Evolutionary conservation across 1,140 invertebrate species (phyloP).

Genomic region (Cataglyphis hispanica): DNA sequence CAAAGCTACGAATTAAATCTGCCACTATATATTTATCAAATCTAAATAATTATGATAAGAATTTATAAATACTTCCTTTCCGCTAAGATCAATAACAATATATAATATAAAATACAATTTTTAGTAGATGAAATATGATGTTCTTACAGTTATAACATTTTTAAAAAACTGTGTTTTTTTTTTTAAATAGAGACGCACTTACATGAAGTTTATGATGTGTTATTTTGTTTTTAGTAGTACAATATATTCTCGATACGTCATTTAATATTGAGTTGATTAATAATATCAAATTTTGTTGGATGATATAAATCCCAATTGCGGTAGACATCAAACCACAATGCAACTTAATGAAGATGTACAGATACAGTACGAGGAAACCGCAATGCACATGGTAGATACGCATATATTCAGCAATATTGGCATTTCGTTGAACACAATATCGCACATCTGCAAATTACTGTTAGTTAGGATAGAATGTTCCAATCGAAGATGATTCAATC

Average conservation of each 20-base stretch:
- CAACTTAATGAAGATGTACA: slow-evolving; percentile 74
- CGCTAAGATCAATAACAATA: neutral
- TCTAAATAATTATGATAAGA: neutral
- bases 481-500: slow-evolving; percentile 60
- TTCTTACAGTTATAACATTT: slow-evolving; percentile 26
- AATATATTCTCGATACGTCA: neutral
- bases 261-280: slow-evolving; percentile 51
- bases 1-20: neutral
- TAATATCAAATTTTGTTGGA: slow-evolving; percentile 62
- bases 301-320: slow-evolving; percentile 65
- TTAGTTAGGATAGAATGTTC: slow-evolving; percentile 56
- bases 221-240: neutral
- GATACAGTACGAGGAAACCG: slow-evolving; percentile 69
- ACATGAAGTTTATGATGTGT: neutral
- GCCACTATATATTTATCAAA: neutral
- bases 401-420: slow-evolving; percentile 65
- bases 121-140: neutral
- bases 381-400: slow-evolving; percentile 61
- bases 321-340: slow-evolving; percentile 60
- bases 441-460: slow-evolving; percentile 37
- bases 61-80: neutral
- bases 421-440: slow-evolving; percentile 65
- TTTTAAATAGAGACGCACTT: neutral
- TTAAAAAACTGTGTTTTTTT: neutral
- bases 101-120: neutral